These are phyloP conservation scores for Synergus umbraculus DNA, from an alignment of 2,888 invertebrate genomes.

Conservation along the genomic window DNA sequence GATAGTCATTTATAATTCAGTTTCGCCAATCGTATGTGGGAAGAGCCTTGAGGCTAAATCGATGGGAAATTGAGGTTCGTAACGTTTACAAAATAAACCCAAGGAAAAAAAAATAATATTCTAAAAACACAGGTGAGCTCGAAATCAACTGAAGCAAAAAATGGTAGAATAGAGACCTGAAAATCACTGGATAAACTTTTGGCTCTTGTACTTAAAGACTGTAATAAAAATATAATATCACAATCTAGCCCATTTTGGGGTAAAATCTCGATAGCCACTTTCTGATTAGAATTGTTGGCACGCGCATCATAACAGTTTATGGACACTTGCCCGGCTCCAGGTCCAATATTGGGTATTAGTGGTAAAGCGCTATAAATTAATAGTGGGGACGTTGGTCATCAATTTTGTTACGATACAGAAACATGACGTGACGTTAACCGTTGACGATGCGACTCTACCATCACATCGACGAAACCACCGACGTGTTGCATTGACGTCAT, in stretches of 20 bases:
- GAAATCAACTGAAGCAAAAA: no score
- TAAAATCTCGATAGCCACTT: not conserved
- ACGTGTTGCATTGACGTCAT: not conserved
- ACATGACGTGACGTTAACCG: not conserved
- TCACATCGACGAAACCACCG: not conserved
- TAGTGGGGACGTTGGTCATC: not conserved
- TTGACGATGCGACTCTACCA: not conserved
- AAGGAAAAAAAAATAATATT: no score
- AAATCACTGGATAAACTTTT: no score
- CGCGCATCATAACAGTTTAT: not conserved
- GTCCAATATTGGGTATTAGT: not conserved
- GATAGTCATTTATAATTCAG: no score
- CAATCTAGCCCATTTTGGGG: not conserved
- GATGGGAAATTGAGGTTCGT: no score
- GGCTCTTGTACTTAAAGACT: no score
- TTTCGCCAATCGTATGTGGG: no score
- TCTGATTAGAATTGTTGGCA: not conserved
- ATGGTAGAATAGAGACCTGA: no score
- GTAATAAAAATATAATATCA: no score
- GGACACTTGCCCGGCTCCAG: not conserved
- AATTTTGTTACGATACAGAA: not conserved
- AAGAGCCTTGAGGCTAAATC: no score
- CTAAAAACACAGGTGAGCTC: no score
- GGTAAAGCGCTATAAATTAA: conserved; percentile 5
- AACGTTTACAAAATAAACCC: no score